Evolutionary conservation across 2,888 invertebrate species (phyloP), one percentile per base, ranked within the genome.

Genomic region (Dromius quadrimaculatus): DNA sequence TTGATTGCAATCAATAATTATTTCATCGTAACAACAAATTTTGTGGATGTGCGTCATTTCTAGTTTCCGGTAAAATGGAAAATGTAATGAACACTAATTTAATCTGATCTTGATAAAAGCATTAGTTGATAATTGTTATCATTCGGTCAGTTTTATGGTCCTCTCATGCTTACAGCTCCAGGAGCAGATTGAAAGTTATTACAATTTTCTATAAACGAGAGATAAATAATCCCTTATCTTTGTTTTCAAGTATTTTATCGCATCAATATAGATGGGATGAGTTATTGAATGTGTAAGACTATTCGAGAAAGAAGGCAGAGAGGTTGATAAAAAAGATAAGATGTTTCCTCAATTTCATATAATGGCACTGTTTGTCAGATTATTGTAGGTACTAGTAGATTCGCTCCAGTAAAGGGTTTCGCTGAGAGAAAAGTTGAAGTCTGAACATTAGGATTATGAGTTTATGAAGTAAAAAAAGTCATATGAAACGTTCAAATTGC

Each of bases 391-490:
- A 19, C 34, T 36, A 62, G 38, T 41, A 11, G 62, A 38, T 23
- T 62, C 62, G 2, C 13, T 19, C n/a, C 22, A 62, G 41, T 20
- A 62, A 41, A 22, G 20, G 20, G 15, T 57, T 32, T 6, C 32
- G 32, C 15, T 13, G 8, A 2, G 57, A 19, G n/a, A 54, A 59
- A 59, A 59, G 34, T 22, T 22, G 22, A 22, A 13, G 32, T 13
- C 20, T 11, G 20, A 34, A 59, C 59, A 36, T 59, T 59, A 59
- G 36, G 17, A 36, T 59, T 59, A 59, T 59, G 59, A 59, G 20
- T 59, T 59, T 59, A 59, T 59, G 57, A 59, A 59, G 36, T 36
- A 59, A 59, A 59, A 59, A 59, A 47, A 59, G 17, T 59, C 36
- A 36, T 59, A 59, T 59, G 59, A 59, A 34, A 59, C 36, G 20